Evolutionary conservation across 1,140 invertebrate genomes (phyloP).

Genomic region (Eubasilissa regina): DNA sequence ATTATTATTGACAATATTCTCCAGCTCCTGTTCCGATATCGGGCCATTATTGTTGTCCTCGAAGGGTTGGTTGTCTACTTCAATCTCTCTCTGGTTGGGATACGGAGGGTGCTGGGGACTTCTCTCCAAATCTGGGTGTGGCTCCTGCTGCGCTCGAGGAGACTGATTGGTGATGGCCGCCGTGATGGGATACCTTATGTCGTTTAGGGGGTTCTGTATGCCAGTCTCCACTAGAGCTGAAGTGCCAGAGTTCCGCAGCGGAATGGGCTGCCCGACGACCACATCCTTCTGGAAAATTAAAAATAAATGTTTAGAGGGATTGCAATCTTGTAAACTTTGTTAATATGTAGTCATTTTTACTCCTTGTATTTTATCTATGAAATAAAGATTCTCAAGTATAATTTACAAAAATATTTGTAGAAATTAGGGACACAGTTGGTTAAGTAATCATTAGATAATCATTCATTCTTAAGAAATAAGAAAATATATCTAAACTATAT

Average conservation of each 20-base stretch:
- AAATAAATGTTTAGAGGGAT: background rate
- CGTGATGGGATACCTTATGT: slow-evolving; percentile 54
- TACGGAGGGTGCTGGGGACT: background rate
- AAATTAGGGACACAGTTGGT: too few relatives aligned
- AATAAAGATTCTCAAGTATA: background rate
- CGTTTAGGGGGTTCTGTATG: slow-evolving; percentile 54
- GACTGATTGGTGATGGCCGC: slow-evolving; percentile 35
- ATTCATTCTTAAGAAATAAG: too few relatives aligned
- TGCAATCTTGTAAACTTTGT: background rate
- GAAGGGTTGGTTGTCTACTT: slow-evolving; percentile 65
- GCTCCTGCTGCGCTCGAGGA: background rate
- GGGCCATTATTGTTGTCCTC: slow-evolving; percentile 73
- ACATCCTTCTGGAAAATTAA: slow-evolving; percentile 38
- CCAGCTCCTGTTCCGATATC: slow-evolving; percentile 71
- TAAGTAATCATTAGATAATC: too few relatives aligned
- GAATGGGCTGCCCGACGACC: slow-evolving; percentile 22
- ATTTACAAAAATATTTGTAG: too few relatives aligned
- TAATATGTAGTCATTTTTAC: background rate
- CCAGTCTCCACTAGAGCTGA: slow-evolving; percentile 41
- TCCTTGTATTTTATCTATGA: background rate
- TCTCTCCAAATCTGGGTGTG: background rate
- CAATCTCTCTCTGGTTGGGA: background rate
- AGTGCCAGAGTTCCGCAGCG: background rate
- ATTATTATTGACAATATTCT: slow-evolving; percentile 73
- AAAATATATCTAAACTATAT: too few relatives aligned